Evolutionary conservation across 2,113 vertebrate genomes (phyloP).

Genomic region (Pseudolaguvia tuberculata): DNA sequence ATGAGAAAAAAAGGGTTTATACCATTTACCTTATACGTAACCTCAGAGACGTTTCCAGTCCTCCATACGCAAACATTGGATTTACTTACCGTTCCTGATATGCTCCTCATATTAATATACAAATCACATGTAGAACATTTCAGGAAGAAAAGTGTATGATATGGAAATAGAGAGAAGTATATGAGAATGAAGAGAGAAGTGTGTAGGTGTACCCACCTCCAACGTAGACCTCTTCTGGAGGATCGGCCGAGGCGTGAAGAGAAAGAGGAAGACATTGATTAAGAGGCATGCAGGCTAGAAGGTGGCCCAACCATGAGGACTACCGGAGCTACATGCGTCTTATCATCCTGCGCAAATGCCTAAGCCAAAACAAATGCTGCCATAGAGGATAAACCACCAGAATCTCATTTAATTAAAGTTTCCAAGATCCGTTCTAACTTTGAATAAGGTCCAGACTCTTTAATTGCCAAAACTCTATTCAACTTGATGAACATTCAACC

Average conservation of each 20-base stretch:
- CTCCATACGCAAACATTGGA: constrained; percentile 3
- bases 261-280: constrained; percentile 99
- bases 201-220: constrained; percentile 88
- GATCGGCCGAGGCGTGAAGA: constrained; percentile 89
- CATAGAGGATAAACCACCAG: constrained; percentile 23
- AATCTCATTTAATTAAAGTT: constrained; percentile 27
- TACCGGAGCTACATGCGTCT: constrained; percentile 66
- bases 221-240: constrained; percentile 97
- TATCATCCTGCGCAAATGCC: constrained; percentile 46
- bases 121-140: constrained; percentile 4
- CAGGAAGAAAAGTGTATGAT: constrained; percentile 25
- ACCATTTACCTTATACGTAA: constrained; percentile 35
- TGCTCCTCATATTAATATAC: constrained; percentile 13
- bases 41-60: constrained; percentile 10
- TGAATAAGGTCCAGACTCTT: constrained; percentile 23
- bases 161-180: constrained; percentile 42
- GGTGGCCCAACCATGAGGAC: constrained; percentile 81
- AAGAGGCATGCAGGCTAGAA: constrained; percentile 97
- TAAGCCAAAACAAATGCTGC: constrained; percentile 41
- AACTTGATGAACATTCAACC: constrained; percentile 30
- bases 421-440: constrained; percentile 25
- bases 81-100: constrained; percentile 39
- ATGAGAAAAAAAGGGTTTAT: constrained; percentile 13
- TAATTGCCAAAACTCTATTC: constrained; percentile 11
- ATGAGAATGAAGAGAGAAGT: constrained; percentile 55